Percentiles rank a stretch among this genome's conserved stretches.
Evolutionary conservation across 2,797 vertebrate genomes (phyloP).

Genomic region (Coccyzus lansbergi): DNA sequence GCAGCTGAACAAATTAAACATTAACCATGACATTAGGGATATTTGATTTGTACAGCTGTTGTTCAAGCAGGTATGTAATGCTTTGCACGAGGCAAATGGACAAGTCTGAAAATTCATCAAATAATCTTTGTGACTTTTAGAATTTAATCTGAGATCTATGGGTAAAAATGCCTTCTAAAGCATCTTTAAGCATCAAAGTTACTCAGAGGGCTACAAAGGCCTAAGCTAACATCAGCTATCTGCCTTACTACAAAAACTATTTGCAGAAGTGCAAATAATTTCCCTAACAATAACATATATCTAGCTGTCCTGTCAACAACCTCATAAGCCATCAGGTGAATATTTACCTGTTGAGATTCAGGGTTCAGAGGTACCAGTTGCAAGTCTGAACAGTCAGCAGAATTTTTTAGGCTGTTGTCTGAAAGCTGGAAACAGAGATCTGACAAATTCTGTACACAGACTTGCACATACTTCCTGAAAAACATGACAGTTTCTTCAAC

Average conservation of each 20-base stretch:
- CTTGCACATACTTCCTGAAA: slow-evolving; percentile 94
- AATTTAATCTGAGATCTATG: background rate
- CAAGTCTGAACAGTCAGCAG: slow-evolving; percentile 71
- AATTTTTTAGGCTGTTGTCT: slow-evolving; percentile 82
- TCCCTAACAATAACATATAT: background rate
- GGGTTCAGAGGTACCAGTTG: slow-evolving; percentile 84
- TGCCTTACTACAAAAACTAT: background rate
- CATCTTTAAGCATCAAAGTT: background rate
- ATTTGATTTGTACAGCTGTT: background rate
- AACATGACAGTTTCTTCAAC: background rate
- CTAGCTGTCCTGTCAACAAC: background rate
- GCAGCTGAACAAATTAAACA: background rate
- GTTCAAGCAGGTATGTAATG: background rate
- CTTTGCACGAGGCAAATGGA: background rate
- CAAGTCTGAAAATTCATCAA: background rate
- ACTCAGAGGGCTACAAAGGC: background rate
- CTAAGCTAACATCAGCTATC: background rate
- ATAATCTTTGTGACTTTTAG: background rate
- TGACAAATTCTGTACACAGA: slow-evolving; percentile 92
- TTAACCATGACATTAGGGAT: background rate
- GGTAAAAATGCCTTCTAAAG: background rate
- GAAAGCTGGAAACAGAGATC: slow-evolving; percentile 89
- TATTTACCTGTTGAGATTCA: slow-evolving; percentile 84
- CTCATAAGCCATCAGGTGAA: background rate
- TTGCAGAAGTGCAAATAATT: background rate